phyloP scores from a whole-genome alignment of 2,113 vertebrate species.

The Anseranas semipalmata region DNA sequence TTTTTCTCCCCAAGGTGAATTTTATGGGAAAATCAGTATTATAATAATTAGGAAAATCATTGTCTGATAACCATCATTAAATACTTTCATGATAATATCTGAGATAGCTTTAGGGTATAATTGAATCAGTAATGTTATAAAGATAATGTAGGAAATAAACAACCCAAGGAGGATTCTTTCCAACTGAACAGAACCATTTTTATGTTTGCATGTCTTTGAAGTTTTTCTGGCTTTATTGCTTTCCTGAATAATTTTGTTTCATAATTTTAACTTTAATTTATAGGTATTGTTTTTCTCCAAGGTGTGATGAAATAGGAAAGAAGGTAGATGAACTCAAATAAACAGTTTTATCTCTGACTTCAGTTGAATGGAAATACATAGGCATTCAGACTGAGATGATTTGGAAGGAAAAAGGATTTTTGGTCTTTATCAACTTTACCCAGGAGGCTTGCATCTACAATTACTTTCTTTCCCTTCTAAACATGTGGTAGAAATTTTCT shows the following conservation, averaged over 20 bases:
- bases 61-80: not conserved
- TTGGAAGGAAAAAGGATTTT: not conserved
- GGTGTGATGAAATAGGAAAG: not conserved
- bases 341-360: not conserved
- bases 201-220: not conserved
- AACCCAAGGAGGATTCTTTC: not conserved
- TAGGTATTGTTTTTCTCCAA: not conserved
- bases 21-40: not conserved
- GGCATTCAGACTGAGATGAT: not conserved
- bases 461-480: not conserved
- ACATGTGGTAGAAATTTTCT: not conserved
- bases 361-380: not conserved
- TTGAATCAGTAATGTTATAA: not conserved
- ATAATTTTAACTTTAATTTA: not conserved
- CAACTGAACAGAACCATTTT: not conserved
- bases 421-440: not conserved
- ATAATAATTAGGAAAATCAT: slow-evolving; percentile 20
- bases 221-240: not conserved
- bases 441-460: rapidly evolving
- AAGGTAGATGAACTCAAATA: not conserved
- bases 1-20: not conserved
- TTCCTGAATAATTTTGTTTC: not conserved
- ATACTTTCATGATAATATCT: not conserved
- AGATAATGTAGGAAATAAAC: not conserved
- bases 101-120: not conserved